A percentile compares a stretch with the other conserved stretches of the same genome.
Conservation (phyloP, 2,113 vertebrate species). For the Phalacrocorax brasilianus region DNA sequence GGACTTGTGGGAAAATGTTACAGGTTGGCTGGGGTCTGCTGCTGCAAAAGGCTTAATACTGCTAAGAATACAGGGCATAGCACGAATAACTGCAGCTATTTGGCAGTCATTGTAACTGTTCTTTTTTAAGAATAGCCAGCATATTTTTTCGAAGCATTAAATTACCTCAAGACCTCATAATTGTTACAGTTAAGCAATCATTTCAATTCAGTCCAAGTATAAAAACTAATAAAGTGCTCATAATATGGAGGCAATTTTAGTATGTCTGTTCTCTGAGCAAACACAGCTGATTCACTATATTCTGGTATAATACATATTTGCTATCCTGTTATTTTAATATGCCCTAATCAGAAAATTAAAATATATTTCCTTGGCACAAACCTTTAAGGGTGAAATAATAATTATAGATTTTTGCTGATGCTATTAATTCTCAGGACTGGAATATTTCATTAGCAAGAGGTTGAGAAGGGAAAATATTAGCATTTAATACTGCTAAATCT, state of each 20-base stretch:
- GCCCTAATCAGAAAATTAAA: constrained; percentile 34
- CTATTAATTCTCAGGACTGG: constrained; percentile 6
- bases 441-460: constrained; percentile 24
- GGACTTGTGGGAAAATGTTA: background rate
- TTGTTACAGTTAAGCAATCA: constrained; percentile 51
- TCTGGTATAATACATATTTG: constrained; percentile 11
- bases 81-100: constrained; percentile 15
- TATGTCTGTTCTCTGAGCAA: constrained; percentile 14
- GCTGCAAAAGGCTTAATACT: background rate
- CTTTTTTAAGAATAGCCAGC: constrained; percentile 38
- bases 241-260: constrained; percentile 26
- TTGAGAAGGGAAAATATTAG: constrained; percentile 13
- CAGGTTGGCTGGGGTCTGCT: background rate
- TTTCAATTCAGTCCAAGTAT: constrained; percentile 39
- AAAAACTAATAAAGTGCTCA: constrained; percentile 45
- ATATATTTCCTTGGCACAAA: constrained; percentile 25
- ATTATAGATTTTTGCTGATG: constrained; percentile 36
- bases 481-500: constrained; percentile 22
- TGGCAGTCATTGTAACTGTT: constrained; percentile 15
- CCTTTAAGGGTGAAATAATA: constrained; percentile 14
- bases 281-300: constrained; percentile 42
- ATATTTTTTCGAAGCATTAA: constrained; percentile 38
- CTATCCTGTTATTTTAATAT: constrained; percentile 37
- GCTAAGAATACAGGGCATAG: background rate
- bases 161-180: constrained; percentile 37